Evolutionary conservation across 2,113 vertebrate species (phyloP).

Genomic region (Rhinopithecus roxellana): DNA sequence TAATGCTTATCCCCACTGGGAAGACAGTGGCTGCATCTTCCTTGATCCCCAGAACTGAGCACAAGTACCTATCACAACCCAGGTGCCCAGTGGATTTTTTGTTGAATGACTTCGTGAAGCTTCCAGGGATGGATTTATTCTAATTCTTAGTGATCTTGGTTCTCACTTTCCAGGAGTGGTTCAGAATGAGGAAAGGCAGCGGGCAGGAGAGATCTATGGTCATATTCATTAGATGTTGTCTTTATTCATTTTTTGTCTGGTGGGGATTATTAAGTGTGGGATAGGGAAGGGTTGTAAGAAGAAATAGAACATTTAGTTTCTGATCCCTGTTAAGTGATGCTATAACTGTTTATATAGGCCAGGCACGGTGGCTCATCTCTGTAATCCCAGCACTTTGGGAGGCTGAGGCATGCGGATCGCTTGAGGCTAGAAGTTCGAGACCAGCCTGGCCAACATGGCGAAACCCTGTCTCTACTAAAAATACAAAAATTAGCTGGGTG

Average conservation of each 20-base stretch:
- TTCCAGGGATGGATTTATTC: not conserved
- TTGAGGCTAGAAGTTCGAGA: too few species aligned
- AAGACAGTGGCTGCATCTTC: not conserved
- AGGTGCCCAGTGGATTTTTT: not conserved
- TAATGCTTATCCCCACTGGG: not conserved
- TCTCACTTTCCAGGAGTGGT: not conserved
- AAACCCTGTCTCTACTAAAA: too few species aligned
- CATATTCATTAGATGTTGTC: accelerated
- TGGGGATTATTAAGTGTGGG: not conserved
- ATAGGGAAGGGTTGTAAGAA: not conserved
- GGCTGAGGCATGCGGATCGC: accelerated
- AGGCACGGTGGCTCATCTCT: too few species aligned
- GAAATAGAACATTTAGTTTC: not conserved
- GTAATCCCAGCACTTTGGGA: too few species aligned
- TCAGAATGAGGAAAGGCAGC: not conserved
- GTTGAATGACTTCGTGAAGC: not conserved
- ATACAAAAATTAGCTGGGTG: too few species aligned
- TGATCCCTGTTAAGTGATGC: not conserved
- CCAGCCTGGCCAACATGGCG: too few species aligned
- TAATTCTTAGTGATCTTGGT: not conserved
- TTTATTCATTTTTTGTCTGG: not conserved
- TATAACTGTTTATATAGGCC: not conserved
- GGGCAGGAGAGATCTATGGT: not conserved
- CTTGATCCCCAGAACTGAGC: not conserved
- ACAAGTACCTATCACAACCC: not conserved